Evolutionary conservation across 2,888 invertebrate species (phyloP).

Genomic region (Cryptosula pallasiana): DNA sequence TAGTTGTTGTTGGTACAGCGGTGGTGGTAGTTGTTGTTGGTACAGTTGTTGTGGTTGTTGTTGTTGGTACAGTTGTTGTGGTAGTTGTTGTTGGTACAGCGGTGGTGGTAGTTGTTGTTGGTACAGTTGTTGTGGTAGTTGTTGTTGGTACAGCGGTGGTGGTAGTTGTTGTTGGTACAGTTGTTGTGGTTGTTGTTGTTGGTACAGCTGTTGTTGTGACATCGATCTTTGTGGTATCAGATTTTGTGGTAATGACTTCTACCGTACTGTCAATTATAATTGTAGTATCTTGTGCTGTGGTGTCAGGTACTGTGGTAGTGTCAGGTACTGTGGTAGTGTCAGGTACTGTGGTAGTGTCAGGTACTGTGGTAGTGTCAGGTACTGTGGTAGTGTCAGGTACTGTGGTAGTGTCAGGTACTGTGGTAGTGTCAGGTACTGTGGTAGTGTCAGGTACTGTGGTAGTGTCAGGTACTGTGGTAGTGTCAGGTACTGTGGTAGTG

Average conservation of each 20-base stretch:
- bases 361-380: neutral
- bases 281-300: neutral
- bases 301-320: neutral
- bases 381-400: neutral
- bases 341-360: neutral
- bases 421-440: neutral
- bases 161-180: neutral
- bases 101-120: neutral
- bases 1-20: neutral
- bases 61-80: neutral
- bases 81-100: neutral
- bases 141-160: neutral
- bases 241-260: neutral
- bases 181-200: neutral
- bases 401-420: neutral
- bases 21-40: neutral
- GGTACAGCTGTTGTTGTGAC: neutral
- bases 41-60: neutral
- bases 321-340: neutral
- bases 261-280: neutral
- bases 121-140: neutral
- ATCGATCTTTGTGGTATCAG: neutral
- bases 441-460: neutral
- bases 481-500: neutral
- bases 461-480: neutral